Evolutionary conservation across 2,113 vertebrate species (phyloP), one percentile per base, ranked within the genome.

Genomic region (Thunnus maccoyii): DNA sequence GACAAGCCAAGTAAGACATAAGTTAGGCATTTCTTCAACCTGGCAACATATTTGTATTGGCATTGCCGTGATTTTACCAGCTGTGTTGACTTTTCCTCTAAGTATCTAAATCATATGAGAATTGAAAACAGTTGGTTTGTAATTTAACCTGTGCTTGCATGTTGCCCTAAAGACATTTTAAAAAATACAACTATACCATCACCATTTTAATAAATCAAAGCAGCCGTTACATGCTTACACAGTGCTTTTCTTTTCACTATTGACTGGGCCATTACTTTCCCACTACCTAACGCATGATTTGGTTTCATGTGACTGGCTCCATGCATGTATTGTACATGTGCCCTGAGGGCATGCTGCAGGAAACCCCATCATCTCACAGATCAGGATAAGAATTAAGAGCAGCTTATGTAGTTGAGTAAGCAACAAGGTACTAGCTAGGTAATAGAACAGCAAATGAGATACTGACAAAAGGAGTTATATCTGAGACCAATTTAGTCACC

Each of bases 401-500:
- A 54, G 70, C 44, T 85, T 80, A 81, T 82, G 65, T 86, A 77
- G 54, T 32, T 70, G 58, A 84, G 75, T 57, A 84, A 87, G 79
- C 70, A 87, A 64, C 60, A 81, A 76, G 64, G 44, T 57, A 60
- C 18, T 7, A 20, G 64, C 61, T 27, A 48, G 60, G 66, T 46
- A 76, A 41, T 20, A 46, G 64, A 78, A 76, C 15, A 12, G 52
- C 72, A 88, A 90, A 86, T 63, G 63, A 89, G 66, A 75, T 65
- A 58, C 52, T 50, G 63, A 83, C 72, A 85, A 67, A 52, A 78
- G 22, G 41, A 75, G 36, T 69, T 85, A 70, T 66, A 85, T 89
- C 58, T 16, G 56, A 85, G 75, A 85, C 63, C 69, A 79, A 88
- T 81, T 85, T 61, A 80, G 72, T 74, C 54, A 71, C 88, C 67